Evolutionary conservation across 1,140 invertebrate genomes (phyloP), one percentile per base, ranked within the genome.

Genomic region (Phortica variegata): DNA sequence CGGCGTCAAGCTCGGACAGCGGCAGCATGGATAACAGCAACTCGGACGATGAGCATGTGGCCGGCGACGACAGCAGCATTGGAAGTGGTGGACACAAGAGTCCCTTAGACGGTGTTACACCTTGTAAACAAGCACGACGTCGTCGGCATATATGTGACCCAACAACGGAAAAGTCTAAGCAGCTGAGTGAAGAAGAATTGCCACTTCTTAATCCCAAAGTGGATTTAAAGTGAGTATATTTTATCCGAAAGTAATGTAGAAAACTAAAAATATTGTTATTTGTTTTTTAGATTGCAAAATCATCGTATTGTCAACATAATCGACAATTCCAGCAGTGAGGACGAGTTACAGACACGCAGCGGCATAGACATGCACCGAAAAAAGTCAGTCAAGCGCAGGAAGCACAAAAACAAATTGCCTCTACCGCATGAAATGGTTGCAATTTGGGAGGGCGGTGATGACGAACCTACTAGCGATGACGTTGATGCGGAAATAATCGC

Each of bases 1-100:
- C 74, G 54, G 83, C 74, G 59, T 83, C 82, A 33, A 84, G 83
- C 32, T 84, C 85, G 18, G 86, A 88, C 57, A 86, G 84, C 59
- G 84, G 86, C 42, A 88, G 86, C 61, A 84, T 89, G 74, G 88
- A 90, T 62, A 85, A 84, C 21, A 89, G 86, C 53, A 89, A 88
- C 73, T 87, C 87, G 0, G 87, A 89, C 55, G 85, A 86, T 46
- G 85, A 86, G 55, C 83, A 85, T 36, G 68, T 58, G 17, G 80
- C 81, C 44, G 81, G 77, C 20, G 75, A 76, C 40, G 71, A 74
- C 32, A 74, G 71, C 40, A 77, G 77, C 43, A 54, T 70, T n/a
- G 66, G 61, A 15, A 73, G 69, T 33, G 61, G 48, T 5, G 61
- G 59, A 3, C 68, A 60, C 13, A 77, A 77, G 56, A 60, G 72